A percentile compares a stretch with the other conserved stretches of the same genome.
These are phyloP conservation scores for Pelochelys cantorii DNA, from an alignment of 2,797 vertebrate genomes.

Conservation along the genomic window DNA sequence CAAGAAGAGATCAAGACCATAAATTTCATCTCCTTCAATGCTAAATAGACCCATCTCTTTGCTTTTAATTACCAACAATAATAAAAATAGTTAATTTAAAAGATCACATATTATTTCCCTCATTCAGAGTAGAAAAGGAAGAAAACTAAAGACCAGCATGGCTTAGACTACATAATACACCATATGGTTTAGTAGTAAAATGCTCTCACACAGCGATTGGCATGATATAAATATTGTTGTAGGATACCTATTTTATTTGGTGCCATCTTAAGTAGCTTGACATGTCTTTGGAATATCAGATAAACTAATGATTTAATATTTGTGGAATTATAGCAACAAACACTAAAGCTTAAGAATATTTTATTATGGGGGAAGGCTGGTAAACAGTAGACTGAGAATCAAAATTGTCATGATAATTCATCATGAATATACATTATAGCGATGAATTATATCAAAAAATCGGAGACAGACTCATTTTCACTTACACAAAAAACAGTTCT, in stretches of 20 bases:
- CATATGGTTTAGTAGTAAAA: conserved; percentile 10
- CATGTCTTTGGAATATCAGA: background rate
- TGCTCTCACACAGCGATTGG: conserved; percentile 48
- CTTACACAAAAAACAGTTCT: background rate
- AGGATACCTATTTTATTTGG: conserved; percentile 11
- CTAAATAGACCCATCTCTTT: conserved; percentile 7
- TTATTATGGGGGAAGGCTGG: background rate
- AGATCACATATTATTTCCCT: conserved; percentile 43
- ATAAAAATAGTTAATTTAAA: conserved; percentile 36
- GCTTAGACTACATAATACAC: conserved; percentile 30
- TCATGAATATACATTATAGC: accelerated
- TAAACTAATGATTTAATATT: background rate
- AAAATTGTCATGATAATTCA: background rate
- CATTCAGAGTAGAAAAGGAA: conserved; percentile 2
- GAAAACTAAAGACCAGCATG: background rate
- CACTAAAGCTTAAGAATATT: background rate
- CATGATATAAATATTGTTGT: background rate
- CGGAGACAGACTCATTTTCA: background rate
- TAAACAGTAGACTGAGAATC: background rate
- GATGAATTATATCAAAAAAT: background rate
- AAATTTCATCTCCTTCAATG: background rate
- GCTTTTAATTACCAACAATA: background rate
- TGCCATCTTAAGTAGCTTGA: background rate
- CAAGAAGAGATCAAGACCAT: background rate
- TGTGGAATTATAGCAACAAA: background rate